Conservation (phyloP, 2,113 vertebrate species). For the Poeciliopsis occidentalis region DNA sequence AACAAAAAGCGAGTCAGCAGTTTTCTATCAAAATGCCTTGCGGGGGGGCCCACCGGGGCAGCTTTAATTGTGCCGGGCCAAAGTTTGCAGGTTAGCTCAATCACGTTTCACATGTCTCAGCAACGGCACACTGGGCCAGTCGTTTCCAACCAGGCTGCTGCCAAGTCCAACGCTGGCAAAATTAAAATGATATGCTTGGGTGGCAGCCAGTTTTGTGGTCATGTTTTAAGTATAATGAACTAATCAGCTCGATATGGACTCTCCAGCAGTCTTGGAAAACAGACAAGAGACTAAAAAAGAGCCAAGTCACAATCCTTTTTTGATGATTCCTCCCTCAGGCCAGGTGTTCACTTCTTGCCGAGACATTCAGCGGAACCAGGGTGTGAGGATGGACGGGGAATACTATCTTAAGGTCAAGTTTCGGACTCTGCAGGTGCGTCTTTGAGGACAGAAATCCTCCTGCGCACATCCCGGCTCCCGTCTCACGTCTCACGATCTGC, state of each 20-base stretch:
- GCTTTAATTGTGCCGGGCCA: conserved; percentile 51
- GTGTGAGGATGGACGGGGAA: conserved; percentile 87
- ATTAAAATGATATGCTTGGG: conserved; percentile 69
- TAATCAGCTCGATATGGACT: conserved; percentile 41
- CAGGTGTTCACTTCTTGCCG: conserved; percentile 85
- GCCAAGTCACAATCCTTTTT: not conserved
- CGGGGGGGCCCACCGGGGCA: conserved; percentile 7
- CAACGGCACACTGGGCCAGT: conserved; percentile 37
- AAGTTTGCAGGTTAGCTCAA: conserved; percentile 45
- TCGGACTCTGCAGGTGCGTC: conserved; percentile 86
- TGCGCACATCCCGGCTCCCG: conserved; percentile 22
- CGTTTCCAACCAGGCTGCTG: conserved; percentile 53
- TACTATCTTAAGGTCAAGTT: conserved; percentile 87
- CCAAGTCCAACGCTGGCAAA: conserved; percentile 68
- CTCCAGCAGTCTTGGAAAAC: conserved; percentile 32
- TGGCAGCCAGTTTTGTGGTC: conserved; percentile 46
- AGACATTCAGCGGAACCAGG: conserved; percentile 86
- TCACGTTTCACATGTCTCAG: conserved; percentile 55
- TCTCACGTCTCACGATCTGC: conserved; percentile 38
- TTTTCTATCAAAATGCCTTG: no score
- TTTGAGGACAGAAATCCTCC: conserved; percentile 14
- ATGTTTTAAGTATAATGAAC: conserved; percentile 65
- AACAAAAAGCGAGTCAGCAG: no score
- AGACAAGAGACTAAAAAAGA: conserved; percentile 15
- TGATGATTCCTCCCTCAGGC: conserved; percentile 78